Evolutionary conservation across 2,888 invertebrate species (phyloP).

Genomic region (Caenorhabditis sp.): DNA sequence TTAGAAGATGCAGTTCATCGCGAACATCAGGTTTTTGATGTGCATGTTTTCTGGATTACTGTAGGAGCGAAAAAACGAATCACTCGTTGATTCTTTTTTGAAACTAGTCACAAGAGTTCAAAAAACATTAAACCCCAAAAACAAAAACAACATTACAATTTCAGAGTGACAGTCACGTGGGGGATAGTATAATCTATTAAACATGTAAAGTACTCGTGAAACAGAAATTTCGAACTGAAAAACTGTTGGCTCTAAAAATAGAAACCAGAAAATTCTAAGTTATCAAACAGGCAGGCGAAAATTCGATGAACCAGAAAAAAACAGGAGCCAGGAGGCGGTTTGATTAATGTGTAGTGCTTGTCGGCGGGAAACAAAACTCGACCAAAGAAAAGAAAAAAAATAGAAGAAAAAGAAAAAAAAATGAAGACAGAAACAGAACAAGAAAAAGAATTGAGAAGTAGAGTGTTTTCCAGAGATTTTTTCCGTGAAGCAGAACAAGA

Average conservation of each 20-base stretch:
- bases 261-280: neutral
- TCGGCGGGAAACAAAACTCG: conserved; percentile 4
- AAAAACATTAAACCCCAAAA: too few relatives aligned
- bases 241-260: conserved; percentile 1
- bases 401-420: neutral
- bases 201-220: too few relatives aligned
- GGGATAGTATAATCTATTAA: too few relatives aligned
- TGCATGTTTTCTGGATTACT: too few relatives aligned
- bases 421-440: neutral
- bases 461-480: neutral
- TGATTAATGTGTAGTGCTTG: neutral
- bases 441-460: neutral
- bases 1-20: too few relatives aligned
- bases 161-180: too few relatives aligned
- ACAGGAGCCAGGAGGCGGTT: conserved; percentile 1
- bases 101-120: too few relatives aligned
- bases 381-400: neutral
- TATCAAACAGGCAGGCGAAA: neutral
- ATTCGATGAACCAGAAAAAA: neutral
- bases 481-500: neutral
- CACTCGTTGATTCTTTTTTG: too few relatives aligned
- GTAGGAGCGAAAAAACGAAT: too few relatives aligned
- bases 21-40: too few relatives aligned
- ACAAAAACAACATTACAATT: too few relatives aligned
- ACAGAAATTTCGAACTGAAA: too few relatives aligned